Evolutionary conservation across 2,888 invertebrate species (phyloP), one percentile per base, ranked within the genome.

Genomic region (Cabera pusaria): DNA sequence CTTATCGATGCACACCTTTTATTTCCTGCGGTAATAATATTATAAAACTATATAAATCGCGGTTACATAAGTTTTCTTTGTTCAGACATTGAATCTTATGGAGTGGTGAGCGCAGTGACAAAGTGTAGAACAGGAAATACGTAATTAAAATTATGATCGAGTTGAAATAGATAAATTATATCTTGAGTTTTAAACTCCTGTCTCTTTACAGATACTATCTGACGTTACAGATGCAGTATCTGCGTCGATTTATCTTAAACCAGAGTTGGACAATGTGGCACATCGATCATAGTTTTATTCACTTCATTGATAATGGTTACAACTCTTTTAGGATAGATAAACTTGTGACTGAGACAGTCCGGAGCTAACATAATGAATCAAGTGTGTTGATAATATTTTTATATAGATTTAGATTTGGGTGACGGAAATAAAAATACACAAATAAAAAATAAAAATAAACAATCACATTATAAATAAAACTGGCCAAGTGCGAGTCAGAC

Each of bases 261-360:
- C 52, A 64, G 56, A 66, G 63, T 64, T 48, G 58, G 56, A 50
- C 58, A 57, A 55, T 64, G 56, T 61, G 59, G 42, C 52, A 49
- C 81, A 86, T 87, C 86, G 64, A 85, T 87, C 86, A 86, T 82
- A 72, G 81, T 84, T 83, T 81, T 73, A 73, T 85, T 61, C 64
- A 71, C 60, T 76, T 62, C 48, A 59, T 67, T 75, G 82, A 85
- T 84, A 82, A 83, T 63, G 54, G 43, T 57, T 69, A 79, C 73
- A 79, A 60, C 64, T 63, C 32, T 37, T 31, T 29, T 26, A 38
- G 36, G 31, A 37, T 38, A 44, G 41, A 44, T 38, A 40, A 37
- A 26, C 22, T 23, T 40, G 35, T 43, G 32, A 48, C 32, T 44
- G 22, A 34, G 25, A 32, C 23, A 32, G 25, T 28, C 11, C 22